Percentiles rank a stretch among this genome's conserved stretches.
Conservation (phyloP, 2,797 vertebrate species). For the Esox lucius region DNA sequence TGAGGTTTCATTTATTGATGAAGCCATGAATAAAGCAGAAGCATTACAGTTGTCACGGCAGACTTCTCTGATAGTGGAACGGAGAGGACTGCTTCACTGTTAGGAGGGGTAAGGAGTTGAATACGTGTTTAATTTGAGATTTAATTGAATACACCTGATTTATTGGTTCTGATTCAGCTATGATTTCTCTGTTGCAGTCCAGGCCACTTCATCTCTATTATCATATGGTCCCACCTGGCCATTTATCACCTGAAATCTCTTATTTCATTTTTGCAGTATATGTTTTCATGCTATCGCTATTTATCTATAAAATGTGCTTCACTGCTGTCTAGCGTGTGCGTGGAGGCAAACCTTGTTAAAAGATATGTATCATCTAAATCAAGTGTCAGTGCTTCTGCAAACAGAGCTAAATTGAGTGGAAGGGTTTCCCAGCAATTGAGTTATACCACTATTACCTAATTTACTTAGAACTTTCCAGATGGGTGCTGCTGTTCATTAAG, state of each 20-base stretch:
- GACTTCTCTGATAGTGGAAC: conserved; percentile 34
- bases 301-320: conserved; percentile 26
- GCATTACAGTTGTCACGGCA: conserved; percentile 12
- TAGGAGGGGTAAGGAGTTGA: conserved; percentile 16
- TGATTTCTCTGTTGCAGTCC: background rate
- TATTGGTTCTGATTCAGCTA: background rate
- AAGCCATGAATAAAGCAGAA: conserved; percentile 50
- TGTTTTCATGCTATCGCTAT: conserved; percentile 29
- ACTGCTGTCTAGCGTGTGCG: conserved; percentile 14
- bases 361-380: conserved; percentile 59
- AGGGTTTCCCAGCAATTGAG: conserved; percentile 55
- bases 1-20: conserved; percentile 56
- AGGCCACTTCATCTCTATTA: conserved; percentile 8
- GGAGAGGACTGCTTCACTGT: conserved; percentile 33
- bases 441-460: conserved; percentile 62
- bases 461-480: conserved; percentile 67
- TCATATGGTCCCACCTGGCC: conserved; percentile 17
- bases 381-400: conserved; percentile 51
- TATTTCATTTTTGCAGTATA: conserved; percentile 36
- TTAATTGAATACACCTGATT: background rate
- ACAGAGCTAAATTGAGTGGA: conserved; percentile 62
- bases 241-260: conserved; percentile 39
- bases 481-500: conserved; percentile 66
- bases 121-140: background rate
- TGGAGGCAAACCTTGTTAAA: conserved; percentile 50